These are phyloP conservation scores for Drosophila formosana DNA, from an alignment of 2,888 invertebrate species.

Conservation along the genomic window DNA sequence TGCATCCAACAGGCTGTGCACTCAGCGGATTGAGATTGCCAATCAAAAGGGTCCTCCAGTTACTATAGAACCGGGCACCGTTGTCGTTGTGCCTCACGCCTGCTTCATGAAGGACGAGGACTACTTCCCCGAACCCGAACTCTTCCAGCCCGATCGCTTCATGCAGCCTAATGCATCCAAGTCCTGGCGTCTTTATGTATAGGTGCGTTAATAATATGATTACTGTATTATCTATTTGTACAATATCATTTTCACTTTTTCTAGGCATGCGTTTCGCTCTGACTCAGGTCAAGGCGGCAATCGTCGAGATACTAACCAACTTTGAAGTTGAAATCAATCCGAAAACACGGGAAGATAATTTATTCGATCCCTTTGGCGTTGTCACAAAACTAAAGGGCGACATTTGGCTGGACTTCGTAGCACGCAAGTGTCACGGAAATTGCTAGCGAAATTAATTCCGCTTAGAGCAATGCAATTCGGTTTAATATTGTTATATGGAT, in stretches of 20 bases:
- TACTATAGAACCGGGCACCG: constrained; percentile 10
- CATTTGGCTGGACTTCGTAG: constrained; percentile 13
- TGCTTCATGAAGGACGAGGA: constrained; percentile 10
- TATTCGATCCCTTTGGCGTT: neutral
- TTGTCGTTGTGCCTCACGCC: constrained; percentile 1
- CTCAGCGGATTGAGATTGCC: constrained; percentile 7
- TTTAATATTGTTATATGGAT: too few species aligned
- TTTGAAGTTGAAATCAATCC: constrained; percentile 17
- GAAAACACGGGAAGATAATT: constrained; percentile 10
- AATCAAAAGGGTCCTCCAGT: constrained; percentile 1
- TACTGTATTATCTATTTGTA: neutral
- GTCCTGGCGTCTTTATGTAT: constrained; percentile 69
- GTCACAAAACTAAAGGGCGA: neutral
- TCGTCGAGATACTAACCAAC: constrained; percentile 1
- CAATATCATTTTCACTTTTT: neutral
- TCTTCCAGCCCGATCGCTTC: constrained; percentile 76
- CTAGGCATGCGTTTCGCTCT: constrained; percentile 21
- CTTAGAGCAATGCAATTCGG: too few species aligned
- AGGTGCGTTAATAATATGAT: neutral
- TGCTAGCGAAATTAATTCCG: too few species aligned
- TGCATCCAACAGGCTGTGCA: constrained; percentile 9
- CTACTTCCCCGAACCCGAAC: constrained; percentile 17
- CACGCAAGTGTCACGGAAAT: neutral
- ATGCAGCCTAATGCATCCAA: constrained; percentile 72
- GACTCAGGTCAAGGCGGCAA: constrained; percentile 5